Percentiles rank a stretch among this genome's conserved stretches.
phyloP scores from a whole-genome alignment of 2,888 invertebrate species.

The Polylopha cassiicola region DNA sequence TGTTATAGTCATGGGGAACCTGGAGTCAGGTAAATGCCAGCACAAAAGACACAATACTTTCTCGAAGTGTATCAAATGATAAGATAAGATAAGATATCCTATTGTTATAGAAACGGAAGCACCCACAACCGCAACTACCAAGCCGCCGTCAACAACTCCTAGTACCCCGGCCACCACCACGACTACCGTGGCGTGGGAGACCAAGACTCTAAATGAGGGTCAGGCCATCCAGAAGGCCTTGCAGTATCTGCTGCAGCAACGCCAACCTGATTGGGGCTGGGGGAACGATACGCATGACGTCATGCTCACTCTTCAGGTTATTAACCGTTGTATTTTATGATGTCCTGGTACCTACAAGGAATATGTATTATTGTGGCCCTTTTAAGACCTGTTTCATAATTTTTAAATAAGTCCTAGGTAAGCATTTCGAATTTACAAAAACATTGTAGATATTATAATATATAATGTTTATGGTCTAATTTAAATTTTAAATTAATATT shows the following conservation, averaged over 20 bases:
- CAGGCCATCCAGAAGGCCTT: constrained; percentile 82
- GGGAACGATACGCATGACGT: constrained; percentile 90
- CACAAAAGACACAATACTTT: too few species aligned
- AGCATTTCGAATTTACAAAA: too few species aligned
- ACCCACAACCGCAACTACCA: constrained; percentile 48
- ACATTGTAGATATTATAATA: too few species aligned
- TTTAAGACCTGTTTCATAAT: constrained; percentile 25
- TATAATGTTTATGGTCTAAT: too few species aligned
- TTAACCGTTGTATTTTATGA: constrained; percentile 28
- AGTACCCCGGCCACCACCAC: constrained; percentile 45
- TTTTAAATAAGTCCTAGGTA: too few species aligned
- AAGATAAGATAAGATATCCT: not conserved
- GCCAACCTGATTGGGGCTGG: constrained; percentile 88
- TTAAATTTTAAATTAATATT: too few species aligned
- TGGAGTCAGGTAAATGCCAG: too few species aligned
- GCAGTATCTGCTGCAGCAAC: constrained; percentile 84
- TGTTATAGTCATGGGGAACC: too few species aligned
- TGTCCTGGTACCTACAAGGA: not conserved
- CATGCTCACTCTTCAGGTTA: constrained; percentile 85
- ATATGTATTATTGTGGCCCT: not conserved
- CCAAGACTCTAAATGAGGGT: constrained; percentile 68
- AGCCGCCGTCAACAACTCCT: constrained; percentile 48
- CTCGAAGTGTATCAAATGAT: too few species aligned
- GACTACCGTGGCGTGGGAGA: constrained; percentile 57
- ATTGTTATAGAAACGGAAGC: not conserved